phyloP scores from a whole-genome alignment of 2,888 invertebrate genomes.

The Polymixis flavicincta region DNA sequence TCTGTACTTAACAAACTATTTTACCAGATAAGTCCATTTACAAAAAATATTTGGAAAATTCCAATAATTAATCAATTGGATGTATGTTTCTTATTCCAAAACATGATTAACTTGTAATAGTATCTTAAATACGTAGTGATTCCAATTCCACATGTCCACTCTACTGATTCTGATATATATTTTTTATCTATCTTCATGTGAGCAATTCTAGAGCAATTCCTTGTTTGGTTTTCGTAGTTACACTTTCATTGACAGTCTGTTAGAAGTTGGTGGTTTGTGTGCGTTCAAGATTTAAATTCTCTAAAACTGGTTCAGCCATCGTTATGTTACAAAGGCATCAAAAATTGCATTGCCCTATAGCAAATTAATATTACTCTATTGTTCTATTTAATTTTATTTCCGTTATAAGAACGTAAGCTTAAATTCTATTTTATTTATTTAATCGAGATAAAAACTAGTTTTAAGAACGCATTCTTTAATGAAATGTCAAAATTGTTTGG shows the following conservation, averaged over 20 bases:
- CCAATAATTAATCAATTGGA: neutral
- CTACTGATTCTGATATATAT: neutral
- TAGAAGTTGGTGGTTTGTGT: neutral
- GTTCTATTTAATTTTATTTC: neutral
- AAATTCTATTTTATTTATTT: neutral
- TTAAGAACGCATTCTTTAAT: neutral
- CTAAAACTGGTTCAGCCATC: neutral
- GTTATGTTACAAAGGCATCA: neutral
- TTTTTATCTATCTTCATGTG: no score
- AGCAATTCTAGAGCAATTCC: neutral
- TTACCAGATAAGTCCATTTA: neutral
- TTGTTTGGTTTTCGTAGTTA: constrained; percentile 20
- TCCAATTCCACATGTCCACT: neutral
- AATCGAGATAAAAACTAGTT: neutral
- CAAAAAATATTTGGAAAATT: neutral
- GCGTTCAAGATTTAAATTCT: constrained; percentile 8
- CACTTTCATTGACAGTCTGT: neutral
- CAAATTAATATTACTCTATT: no score
- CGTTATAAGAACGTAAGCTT: no score
- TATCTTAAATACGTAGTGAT: neutral
- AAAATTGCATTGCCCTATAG: neutral
- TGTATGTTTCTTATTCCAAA: neutral
- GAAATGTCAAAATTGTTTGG: constrained; percentile 30
- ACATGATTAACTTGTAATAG: neutral
- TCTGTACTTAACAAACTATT: neutral